Evolutionary conservation across 2,113 vertebrate genomes (phyloP).

Genomic region (Patagioenas fasciata): DNA sequence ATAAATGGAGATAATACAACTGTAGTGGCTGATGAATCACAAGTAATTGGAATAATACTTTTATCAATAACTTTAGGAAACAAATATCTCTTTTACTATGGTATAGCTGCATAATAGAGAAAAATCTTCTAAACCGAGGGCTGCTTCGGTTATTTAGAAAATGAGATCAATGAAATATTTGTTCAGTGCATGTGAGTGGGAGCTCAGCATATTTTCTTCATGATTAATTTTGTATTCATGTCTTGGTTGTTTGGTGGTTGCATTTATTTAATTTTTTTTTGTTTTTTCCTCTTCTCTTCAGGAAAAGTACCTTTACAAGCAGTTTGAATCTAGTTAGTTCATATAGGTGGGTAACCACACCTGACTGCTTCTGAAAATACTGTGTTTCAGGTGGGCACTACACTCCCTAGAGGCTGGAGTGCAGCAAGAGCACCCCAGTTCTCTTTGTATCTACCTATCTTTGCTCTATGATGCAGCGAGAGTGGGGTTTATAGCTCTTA

Average conservation of each 20-base stretch:
- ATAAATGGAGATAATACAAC: slow-evolving; percentile 2
- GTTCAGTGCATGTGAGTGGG: background rate
- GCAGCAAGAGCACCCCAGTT: background rate
- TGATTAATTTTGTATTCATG: background rate
- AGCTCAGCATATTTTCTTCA: background rate
- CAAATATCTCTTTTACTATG: background rate
- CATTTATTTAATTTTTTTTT: no score
- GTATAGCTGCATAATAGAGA: background rate
- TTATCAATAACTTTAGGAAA: slow-evolving; percentile 12
- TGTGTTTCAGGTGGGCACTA: background rate
- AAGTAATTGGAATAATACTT: background rate
- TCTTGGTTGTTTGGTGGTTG: background rate
- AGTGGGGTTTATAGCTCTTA: background rate
- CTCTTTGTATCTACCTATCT: background rate
- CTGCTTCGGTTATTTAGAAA: background rate
- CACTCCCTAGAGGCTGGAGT: background rate
- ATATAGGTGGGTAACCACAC: background rate
- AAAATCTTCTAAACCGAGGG: background rate
- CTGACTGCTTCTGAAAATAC: background rate
- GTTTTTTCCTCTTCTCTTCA: background rate
- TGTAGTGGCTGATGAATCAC: slow-evolving; percentile 5
- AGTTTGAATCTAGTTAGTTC: background rate
- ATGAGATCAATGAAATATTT: background rate
- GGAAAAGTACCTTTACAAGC: background rate
- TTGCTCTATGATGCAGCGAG: background rate